These are phyloP conservation scores for Elaphurus davidianus DNA, from an alignment of 2,113 vertebrate genomes.

Conservation along the genomic window DNA sequence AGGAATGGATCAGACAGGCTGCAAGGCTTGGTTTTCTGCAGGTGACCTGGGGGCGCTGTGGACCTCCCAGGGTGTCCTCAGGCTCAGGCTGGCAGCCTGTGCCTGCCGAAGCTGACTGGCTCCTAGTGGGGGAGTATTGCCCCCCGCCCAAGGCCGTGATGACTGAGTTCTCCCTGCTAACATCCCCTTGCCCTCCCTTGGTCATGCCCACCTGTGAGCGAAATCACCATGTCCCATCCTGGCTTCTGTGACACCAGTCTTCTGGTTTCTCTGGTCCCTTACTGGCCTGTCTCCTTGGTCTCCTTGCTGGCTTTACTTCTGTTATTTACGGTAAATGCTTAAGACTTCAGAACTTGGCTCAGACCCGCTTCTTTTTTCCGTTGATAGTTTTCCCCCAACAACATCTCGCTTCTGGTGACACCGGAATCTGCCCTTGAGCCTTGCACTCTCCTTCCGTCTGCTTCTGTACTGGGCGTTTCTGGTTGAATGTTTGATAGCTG, in stretches of 20 bases:
- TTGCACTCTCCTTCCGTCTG: not conserved
- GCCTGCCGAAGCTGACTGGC: not conserved
- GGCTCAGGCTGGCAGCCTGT: not conserved
- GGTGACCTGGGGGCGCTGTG: fast-evolving
- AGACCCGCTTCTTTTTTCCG: not conserved
- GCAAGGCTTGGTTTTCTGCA: not conserved
- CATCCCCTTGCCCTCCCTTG: not conserved
- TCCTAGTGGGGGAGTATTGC: fast-evolving
- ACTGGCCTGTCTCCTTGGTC: not conserved
- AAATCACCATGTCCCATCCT: not conserved
- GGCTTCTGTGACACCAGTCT: not conserved
- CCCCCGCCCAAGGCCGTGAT: not conserved
- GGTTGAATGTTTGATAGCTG: fast-evolving
- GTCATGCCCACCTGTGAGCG: too few relatives aligned
- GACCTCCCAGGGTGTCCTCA: fast-evolving
- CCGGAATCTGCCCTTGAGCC: too few relatives aligned
- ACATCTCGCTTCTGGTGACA: not conserved
- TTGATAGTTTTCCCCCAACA: not conserved
- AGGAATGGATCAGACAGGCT: too few relatives aligned
- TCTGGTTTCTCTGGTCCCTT: not conserved
- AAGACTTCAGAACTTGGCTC: not conserved
- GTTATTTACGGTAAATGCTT: fast-evolving
- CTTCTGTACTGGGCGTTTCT: not conserved
- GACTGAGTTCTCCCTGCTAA: fast-evolving
- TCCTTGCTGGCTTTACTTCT: not conserved